phyloP scores from a whole-genome alignment of 2,797 vertebrate genomes.

The Microctenopoma steveboyesi region DNA sequence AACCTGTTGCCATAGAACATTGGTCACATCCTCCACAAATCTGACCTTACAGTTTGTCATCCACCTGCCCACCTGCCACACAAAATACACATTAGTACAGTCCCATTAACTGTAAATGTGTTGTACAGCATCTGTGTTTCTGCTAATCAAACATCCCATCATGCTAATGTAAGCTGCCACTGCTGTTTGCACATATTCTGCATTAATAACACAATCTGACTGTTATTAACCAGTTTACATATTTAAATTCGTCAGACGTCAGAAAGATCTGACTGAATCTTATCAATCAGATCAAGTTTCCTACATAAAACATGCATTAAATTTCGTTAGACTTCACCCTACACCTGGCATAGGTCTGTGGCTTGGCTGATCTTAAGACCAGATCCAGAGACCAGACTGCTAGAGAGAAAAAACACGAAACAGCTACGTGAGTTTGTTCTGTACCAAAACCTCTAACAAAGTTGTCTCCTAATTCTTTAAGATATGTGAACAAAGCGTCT shows the following conservation, averaged over 20 bases:
- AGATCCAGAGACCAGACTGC: too few species aligned
- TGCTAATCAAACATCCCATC: constrained; percentile 5
- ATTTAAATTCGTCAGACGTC: too few species aligned
- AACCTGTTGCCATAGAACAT: constrained; percentile 6
- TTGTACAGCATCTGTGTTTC: background rate
- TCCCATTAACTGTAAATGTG: too few species aligned
- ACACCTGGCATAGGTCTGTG: too few species aligned
- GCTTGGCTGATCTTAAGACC: too few species aligned
- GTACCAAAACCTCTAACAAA: too few species aligned
- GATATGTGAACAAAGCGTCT: background rate
- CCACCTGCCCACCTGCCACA: background rate
- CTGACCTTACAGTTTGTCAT: background rate
- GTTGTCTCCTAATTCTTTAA: too few species aligned
- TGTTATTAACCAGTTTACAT: background rate
- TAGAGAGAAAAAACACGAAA: too few species aligned
- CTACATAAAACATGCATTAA: background rate
- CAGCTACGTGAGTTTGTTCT: background rate
- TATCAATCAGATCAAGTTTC: background rate
- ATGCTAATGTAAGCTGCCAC: background rate
- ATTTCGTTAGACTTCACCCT: too few species aligned
- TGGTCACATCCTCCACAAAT: background rate
- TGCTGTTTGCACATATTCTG: constrained; percentile 1
- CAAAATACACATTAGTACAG: background rate
- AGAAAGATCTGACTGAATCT: too few species aligned
- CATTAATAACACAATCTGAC: background rate